Evolutionary conservation across 2,888 invertebrate species (phyloP).

Genomic region (Incurvaria masculella): DNA sequence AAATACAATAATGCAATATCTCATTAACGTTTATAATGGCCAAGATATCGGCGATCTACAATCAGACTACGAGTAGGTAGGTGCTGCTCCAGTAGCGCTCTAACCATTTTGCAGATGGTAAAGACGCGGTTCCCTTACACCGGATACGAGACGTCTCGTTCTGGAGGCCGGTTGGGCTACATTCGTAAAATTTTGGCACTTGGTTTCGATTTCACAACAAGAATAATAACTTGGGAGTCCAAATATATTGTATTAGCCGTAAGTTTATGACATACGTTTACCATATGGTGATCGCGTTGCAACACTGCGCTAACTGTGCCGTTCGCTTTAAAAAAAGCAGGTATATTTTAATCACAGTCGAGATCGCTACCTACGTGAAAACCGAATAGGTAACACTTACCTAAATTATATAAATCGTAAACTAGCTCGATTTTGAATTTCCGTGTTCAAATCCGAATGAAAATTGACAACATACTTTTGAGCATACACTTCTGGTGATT

Average conservation of each 20-base stretch:
- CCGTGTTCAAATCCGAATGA: neutral
- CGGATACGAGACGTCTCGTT: neutral
- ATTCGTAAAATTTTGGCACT: neutral
- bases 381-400: no score
- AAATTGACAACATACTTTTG: neutral
- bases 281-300: no score
- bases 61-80: slow-evolving; percentile 23
- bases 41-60: slow-evolving; percentile 54
- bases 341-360: slow-evolving; percentile 54
- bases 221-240: neutral
- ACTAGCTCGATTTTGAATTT: neutral
- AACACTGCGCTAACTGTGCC: no score
- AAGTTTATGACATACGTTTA: neutral
- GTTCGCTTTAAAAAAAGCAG: no score
- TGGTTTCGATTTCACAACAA: neutral
- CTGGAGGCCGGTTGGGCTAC: neutral
- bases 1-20: slow-evolving; percentile 47
- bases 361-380: slow-evolving; percentile 39
- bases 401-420: neutral
- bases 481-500: neutral
- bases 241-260: neutral
- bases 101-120: neutral
- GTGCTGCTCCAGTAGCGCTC: neutral
- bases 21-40: slow-evolving; percentile 43
- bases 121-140: no score